Conservation (phyloP, 2,113 vertebrate genomes). For the Columba janthina region DNA sequence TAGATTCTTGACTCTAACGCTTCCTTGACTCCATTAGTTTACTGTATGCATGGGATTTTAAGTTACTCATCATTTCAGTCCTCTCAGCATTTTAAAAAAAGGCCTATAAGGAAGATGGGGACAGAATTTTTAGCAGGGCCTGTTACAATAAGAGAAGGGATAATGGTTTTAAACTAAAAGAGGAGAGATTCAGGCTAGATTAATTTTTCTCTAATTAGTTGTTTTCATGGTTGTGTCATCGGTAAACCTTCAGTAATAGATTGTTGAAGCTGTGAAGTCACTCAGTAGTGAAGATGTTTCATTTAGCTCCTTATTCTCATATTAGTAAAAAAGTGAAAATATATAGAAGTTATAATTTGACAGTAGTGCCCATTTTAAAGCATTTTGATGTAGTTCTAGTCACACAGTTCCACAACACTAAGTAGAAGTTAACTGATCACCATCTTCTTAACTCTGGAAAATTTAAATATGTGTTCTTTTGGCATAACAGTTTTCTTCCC, state of each 20-base stretch:
- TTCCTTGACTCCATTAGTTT: neutral
- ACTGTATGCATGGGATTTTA: neutral
- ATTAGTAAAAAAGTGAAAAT: neutral
- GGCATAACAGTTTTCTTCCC: neutral
- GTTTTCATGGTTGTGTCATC: neutral
- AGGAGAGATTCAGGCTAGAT: neutral
- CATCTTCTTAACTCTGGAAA: neutral
- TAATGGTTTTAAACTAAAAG: neutral
- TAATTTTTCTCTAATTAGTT: neutral
- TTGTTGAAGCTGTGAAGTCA: neutral
- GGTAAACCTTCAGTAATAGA: neutral
- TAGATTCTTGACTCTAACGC: neutral
- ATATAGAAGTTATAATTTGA: neutral
- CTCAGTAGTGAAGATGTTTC: neutral
- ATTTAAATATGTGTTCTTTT: neutral
- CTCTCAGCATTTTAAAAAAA: too few species aligned
- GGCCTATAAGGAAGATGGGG: too few species aligned
- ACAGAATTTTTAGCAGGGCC: too few species aligned
- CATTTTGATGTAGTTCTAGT: neutral
- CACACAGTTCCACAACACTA: neutral
- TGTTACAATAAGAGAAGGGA: neutral
- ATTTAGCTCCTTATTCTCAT: neutral
- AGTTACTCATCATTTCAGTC: neutral
- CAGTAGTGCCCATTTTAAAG: neutral
- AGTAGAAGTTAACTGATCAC: neutral